Base-by-base conservation (phyloP, 37 sponge, comb jelly and placozoan species). In the Sycon ciliatum region DNA sequence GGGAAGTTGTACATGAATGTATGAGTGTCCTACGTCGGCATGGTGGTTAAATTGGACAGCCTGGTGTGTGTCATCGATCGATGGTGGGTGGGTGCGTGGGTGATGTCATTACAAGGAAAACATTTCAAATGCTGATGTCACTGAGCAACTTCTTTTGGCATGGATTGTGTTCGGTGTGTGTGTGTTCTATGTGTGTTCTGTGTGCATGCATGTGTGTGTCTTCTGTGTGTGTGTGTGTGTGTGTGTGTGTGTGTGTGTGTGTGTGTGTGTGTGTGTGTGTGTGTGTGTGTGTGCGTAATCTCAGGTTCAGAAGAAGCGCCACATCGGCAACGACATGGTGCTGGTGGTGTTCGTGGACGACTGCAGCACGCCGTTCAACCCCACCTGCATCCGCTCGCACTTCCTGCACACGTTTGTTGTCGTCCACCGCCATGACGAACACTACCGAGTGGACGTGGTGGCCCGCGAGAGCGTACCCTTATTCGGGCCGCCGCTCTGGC, bases 241-340 rank as follows among this genome's bases (percentile, higher is more conserved):
- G n/a, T 4, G 32, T 31, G 9, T 57, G 58, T 30, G 28, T 57
- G 58, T 16, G 27, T 32, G 35, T 65, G 67, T 65, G 5, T 65
- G n/a, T 70, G 22, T 7, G 20, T 22, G 34, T 28, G 36, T 67
- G 7, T 9, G 23, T 31, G 9, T 22, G 5, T 67, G 34, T 6
- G 9, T 9, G 7, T 22, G 34, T 9, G 9, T 67, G 28, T 53
- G 24, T 18, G n/a, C 32, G 1, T 30, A 26, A 31, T 11, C 34
- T 0, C 81, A 87, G 92, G 79, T 91, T 1, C 84, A 86, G 39
- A 84, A 83, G 60, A 95, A 95, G 84, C 72, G 97, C 0, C 97
- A 95, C 72, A 90, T 95, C 36, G 97, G 97, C 20, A 95, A 95
- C 69, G 97, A 95, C 73, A 79, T 95, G 0, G 84, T 87, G 24